Evolutionary conservation across 2,888 invertebrate genomes (phyloP), one percentile per base, ranked within the genome.

Genomic region (Conus canariensis): DNA sequence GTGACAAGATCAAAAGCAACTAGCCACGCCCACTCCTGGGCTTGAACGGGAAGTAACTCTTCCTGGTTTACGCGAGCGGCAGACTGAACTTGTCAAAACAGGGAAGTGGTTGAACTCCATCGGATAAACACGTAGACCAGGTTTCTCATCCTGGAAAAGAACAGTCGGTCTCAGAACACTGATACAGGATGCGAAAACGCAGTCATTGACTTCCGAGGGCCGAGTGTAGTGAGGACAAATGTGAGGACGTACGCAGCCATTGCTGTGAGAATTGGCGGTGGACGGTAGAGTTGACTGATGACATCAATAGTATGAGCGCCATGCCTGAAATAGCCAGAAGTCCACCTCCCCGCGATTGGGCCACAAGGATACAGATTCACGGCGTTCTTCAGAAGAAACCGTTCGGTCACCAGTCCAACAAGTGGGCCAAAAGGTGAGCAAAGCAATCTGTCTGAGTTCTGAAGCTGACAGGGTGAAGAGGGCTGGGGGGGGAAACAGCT

Each of bases 361-460:
- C 92, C 25, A 92, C 92, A 85, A 91, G 93, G 80, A 93, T 94
- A 83, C 94, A 94, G 90, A 91, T 93, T 86, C 92, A 93, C 87
- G 94, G 94, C 74, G 91, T 93, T 58, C 91, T 94, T 86, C 92
- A 90, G 86, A 94, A 94, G 89, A 93, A 93, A 88, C 93, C 94
- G 6, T 91, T 93, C 30, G 94, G 93, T 25, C 93, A 93, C 88
- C 94, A 94, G 88, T 94, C 95, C 56, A 94, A 90, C 91, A 95
- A 94, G 91, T 95, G 95, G 95, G 92, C 94, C 88, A 94, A 93
- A 93, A 93, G 95, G 95, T 95, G 90, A 91, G 91, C n/a, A 10
- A 9, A 19, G 12, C 70, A 19, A 22, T 22, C 45, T 45, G 45
- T 45, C 45, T 4, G 45, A 45, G 45, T 45, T 45, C 45, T 45